A percentile compares a stretch with the other conserved stretches of the same genome.
Evolutionary conservation across 2,113 vertebrate species (phyloP).

Genomic region (Bubo bubo): DNA sequence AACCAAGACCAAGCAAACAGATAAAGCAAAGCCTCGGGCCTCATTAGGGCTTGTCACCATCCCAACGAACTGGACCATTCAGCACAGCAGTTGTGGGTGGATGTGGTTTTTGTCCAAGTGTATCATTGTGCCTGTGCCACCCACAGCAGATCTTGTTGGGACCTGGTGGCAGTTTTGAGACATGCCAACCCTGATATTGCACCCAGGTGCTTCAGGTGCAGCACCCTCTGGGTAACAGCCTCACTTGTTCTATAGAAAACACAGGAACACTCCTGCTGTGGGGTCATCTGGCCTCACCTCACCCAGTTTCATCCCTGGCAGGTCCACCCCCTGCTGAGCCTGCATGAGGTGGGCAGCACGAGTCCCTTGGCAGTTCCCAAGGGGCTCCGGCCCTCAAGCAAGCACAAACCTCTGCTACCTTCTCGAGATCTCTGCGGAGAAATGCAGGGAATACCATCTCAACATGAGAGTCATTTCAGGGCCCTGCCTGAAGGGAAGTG

Average conservation of each 20-base stretch:
- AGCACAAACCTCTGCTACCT: not conserved
- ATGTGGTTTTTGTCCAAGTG: rapidly evolving
- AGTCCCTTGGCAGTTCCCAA: rapidly evolving
- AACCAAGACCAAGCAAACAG: not conserved
- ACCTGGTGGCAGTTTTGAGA: not conserved
- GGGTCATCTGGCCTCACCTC: not conserved
- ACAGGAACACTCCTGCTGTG: not conserved
- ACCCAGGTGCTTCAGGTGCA: not conserved
- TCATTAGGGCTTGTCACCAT: not conserved
- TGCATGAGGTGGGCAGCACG: not conserved
- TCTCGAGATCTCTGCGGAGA: not conserved
- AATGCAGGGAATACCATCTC: not conserved
- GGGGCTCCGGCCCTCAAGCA: not conserved
- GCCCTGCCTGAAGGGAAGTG: not conserved
- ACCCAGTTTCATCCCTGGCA: rapidly evolving
- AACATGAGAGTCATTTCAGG: not conserved
- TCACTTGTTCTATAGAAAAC: not conserved
- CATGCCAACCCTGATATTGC: not conserved
- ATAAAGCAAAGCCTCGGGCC: not conserved
- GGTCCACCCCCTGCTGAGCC: not conserved
- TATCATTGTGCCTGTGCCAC: not conserved
- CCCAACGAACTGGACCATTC: not conserved
- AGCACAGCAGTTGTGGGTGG: not conserved
- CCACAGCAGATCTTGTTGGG: not conserved
- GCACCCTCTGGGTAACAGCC: not conserved